Conservation (phyloP, 1,140 invertebrate genomes). For the Sinella curviseta region DNA sequence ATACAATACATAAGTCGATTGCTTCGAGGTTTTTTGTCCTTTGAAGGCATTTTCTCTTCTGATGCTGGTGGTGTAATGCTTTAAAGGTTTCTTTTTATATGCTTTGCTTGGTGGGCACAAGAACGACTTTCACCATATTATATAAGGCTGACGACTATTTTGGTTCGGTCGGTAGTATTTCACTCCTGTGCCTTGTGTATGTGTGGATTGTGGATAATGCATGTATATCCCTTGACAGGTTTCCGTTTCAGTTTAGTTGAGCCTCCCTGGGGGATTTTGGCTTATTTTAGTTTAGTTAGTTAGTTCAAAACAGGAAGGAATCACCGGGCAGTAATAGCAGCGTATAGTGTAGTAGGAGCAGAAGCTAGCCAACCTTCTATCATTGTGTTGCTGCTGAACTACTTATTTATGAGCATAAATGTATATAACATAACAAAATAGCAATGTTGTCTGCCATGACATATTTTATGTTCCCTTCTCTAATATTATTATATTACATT, state of each 20-base stretch:
- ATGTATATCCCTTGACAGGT: slow-evolving; percentile 24
- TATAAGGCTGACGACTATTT: neutral
- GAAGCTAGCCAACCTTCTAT: neutral
- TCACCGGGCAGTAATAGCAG: neutral
- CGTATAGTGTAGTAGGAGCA: neutral
- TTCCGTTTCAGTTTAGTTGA: slow-evolving; percentile 27
- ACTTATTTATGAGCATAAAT: neutral
- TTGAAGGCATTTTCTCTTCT: slow-evolving; percentile 2
- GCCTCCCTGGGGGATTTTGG: slow-evolving; percentile 21
- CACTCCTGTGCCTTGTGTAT: neutral
- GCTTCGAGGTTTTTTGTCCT: slow-evolving; percentile 19
- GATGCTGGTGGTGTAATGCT: neutral
- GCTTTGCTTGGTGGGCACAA: neutral
- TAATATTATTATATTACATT: neutral
- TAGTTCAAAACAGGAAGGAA: slow-evolving; percentile 23
- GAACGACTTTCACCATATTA: neutral
- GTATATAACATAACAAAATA: neutral
- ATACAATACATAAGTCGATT: neutral
- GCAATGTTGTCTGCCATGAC: neutral
- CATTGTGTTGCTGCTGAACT: neutral
- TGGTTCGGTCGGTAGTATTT: neutral
- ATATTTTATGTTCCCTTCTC: neutral
- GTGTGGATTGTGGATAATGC: neutral
- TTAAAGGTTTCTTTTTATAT: slow-evolving; percentile 5
- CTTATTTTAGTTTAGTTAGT: slow-evolving; percentile 27